Conservation (phyloP, 2,113 vertebrate genomes). For the Trematocara unimaculatum region DNA sequence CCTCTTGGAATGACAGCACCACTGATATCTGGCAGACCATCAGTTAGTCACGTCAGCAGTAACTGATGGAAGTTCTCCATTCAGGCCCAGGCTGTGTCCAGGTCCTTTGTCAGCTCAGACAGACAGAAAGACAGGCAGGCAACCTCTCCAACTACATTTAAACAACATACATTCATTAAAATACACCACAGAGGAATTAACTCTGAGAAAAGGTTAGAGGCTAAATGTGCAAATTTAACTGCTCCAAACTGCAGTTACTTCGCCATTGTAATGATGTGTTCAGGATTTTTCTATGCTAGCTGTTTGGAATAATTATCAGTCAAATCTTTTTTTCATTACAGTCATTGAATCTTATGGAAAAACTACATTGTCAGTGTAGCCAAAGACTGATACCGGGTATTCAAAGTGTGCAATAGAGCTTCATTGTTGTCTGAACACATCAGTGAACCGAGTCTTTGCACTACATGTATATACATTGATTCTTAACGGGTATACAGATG, state of each 20-base stretch:
- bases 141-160: conserved; percentile 33
- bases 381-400: not conserved
- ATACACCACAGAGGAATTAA: conserved; percentile 41
- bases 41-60: conserved; percentile 50
- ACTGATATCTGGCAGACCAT: conserved; percentile 60
- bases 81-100: conserved; percentile 31
- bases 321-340: not conserved
- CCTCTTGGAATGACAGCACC: conserved; percentile 48
- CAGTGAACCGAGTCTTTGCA: not conserved
- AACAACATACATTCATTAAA: conserved; percentile 62
- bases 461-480: not conserved
- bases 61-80: conserved; percentile 56
- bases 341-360: not conserved
- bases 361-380: not conserved
- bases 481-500: not conserved
- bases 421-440: not conserved
- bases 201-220: conserved; percentile 44
- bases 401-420: not conserved
- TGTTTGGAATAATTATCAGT: not conserved
- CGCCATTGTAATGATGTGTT: not conserved
- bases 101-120: conserved; percentile 31
- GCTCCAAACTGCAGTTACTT: conserved; percentile 15
- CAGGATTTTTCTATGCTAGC: not conserved
- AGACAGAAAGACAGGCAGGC: conserved; percentile 30
- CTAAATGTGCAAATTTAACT: conserved; percentile 46